phyloP scores from a whole-genome alignment of 2,113 vertebrate genomes.

The Pelecanus crispus region DNA sequence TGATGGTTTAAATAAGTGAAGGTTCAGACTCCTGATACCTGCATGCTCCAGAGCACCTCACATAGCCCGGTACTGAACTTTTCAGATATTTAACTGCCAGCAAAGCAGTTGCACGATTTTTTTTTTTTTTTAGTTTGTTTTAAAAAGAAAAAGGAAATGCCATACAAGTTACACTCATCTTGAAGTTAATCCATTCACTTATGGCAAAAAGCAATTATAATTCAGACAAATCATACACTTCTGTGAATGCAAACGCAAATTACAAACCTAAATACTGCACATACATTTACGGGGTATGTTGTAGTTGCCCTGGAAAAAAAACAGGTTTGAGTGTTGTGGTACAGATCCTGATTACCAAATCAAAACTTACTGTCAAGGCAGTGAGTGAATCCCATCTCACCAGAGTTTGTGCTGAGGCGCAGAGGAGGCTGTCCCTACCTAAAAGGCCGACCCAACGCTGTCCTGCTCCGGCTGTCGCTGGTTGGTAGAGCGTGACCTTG shows the following conservation, averaged over 20 bases:
- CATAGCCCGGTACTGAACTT: not conserved
- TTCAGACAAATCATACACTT: not conserved
- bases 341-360: not conserved
- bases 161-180: not conserved
- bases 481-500: not conserved
- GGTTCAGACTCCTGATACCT: not conserved
- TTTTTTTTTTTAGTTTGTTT: not conserved
- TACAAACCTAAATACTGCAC: not conserved
- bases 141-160: not conserved
- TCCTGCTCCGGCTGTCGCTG: not conserved
- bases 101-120: not conserved
- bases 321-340: not conserved
- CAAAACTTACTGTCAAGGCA: not conserved
- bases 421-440: not conserved
- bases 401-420: too few relatives aligned
- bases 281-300: not conserved
- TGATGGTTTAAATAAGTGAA: not conserved
- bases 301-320: not conserved
- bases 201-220: not conserved
- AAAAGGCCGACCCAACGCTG: accelerated
- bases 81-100: not conserved
- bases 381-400: too few relatives aligned
- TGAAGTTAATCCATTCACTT: not conserved
- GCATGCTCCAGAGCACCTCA: accelerated
- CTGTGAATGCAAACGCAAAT: not conserved